Percentiles rank a stretch among this genome's conserved stretches.
Conservation (phyloP, 2,797 vertebrate genomes). For the Sebastes elongatus region DNA sequence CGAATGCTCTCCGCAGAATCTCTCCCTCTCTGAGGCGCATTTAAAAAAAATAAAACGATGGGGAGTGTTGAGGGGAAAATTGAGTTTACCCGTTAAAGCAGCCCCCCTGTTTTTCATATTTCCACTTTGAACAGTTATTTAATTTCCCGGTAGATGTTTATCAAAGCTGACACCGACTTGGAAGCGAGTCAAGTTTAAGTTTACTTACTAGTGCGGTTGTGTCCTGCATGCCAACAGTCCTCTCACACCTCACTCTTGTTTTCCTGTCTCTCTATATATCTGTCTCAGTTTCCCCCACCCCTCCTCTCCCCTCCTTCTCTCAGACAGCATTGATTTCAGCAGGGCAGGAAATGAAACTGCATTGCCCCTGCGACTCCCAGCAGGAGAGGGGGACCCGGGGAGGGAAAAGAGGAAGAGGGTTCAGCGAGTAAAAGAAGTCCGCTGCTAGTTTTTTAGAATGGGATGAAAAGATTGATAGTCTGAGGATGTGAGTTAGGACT, state of each 20-base stretch:
- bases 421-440: slow-evolving; percentile 43
- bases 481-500: slow-evolving; percentile 20
- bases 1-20: slow-evolving; percentile 41
- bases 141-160: slow-evolving; percentile 91
- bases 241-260: slow-evolving; percentile 62
- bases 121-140: slow-evolving; percentile 89
- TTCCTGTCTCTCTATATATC: slow-evolving; percentile 51
- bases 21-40: slow-evolving; percentile 33
- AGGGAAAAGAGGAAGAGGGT: slow-evolving; percentile 57
- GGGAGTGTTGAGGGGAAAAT: slow-evolving; percentile 80
- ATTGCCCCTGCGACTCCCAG: slow-evolving; percentile 65
- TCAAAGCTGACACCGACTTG: slow-evolving; percentile 85
- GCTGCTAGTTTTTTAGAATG: slow-evolving; percentile 6
- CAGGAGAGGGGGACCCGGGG: slow-evolving; percentile 54
- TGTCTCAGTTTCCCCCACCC: slow-evolving; percentile 12
- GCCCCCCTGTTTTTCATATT: slow-evolving; percentile 80
- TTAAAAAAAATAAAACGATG: slow-evolving; percentile 44
- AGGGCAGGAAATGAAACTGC: slow-evolving; percentile 79
- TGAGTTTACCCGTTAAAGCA: slow-evolving; percentile 84
- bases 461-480: slow-evolving; percentile 61
- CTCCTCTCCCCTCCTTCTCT: background rate
- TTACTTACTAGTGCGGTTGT: slow-evolving; percentile 76
- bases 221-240: slow-evolving; percentile 52
- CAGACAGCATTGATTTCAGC: slow-evolving; percentile 75
- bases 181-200: slow-evolving; percentile 77